Percentiles rank a stretch among this genome's conserved stretches.
These are phyloP conservation scores for Indicator maculatus DNA, from an alignment of 2,113 vertebrate species.

Conservation along the genomic window DNA sequence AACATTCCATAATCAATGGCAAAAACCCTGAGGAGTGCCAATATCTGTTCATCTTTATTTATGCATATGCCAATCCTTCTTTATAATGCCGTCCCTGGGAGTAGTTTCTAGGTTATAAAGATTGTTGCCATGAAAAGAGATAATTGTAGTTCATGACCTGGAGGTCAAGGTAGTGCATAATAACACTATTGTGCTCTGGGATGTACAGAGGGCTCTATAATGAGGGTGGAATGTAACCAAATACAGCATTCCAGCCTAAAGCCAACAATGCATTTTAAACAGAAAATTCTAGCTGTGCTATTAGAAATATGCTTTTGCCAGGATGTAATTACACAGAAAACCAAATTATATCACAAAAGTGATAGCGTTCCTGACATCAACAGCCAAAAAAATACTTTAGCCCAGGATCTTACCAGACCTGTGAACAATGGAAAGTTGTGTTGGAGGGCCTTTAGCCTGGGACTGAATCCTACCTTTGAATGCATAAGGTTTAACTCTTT, in stretches of 20 bases:
- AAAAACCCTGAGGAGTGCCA: slow-evolving; percentile 52
- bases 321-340: slow-evolving; percentile 54
- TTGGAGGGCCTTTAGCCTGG: neutral
- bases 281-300: slow-evolving; percentile 56
- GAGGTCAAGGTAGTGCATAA: slow-evolving; percentile 54
- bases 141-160: slow-evolving; percentile 60
- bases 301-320: slow-evolving; percentile 59
- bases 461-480: slow-evolving; percentile 20
- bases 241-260: neutral
- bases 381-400: slow-evolving; percentile 53
- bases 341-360: slow-evolving; percentile 44
- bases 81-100: slow-evolving; percentile 57
- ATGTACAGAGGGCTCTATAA: slow-evolving; percentile 48
- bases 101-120: slow-evolving; percentile 67
- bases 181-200: slow-evolving; percentile 41
- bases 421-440: slow-evolving; percentile 52
- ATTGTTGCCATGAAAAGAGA: slow-evolving; percentile 56
- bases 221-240: slow-evolving; percentile 60
- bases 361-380: slow-evolving; percentile 49
- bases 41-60: slow-evolving; percentile 66
- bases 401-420: neutral
- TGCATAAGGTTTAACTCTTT: slow-evolving; percentile 45
- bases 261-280: slow-evolving; percentile 58
- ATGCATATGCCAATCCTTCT: slow-evolving; percentile 49
- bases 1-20: slow-evolving; percentile 64